Evolutionary conservation across 2,113 vertebrate species (phyloP), one percentile per base, ranked within the genome.

Genomic region (Halcyon malimbica): DNA sequence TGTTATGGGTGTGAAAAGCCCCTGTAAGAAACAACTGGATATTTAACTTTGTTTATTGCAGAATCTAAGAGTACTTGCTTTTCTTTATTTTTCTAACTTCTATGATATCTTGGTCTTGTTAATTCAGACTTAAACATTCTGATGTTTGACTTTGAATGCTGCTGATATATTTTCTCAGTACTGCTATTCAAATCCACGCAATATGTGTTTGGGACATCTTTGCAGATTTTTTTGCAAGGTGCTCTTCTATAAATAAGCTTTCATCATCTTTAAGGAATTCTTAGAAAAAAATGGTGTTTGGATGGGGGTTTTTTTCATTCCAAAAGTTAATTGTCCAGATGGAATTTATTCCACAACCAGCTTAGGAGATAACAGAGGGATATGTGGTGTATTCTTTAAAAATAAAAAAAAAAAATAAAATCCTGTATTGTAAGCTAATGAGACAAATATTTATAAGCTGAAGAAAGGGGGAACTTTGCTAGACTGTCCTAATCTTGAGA

Each of bases 121-220:
- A 48, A 44, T 77, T 83, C 4, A 13, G 18, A 46, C 53, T 73
- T 28, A 76, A 56, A n/a, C 5, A 13, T 73, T 77, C 20, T 83
- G 28, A 19, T 57, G 8, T 46, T 82, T 67, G 37, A 16, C 8
- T 89, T 63, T 23, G 11, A 50, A 14, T 73, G 23, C 23, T 60
- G 23, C 21, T 44, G 5, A 6, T 73, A 4, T 0, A 0, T 37
- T 31, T 82, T 71, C 42, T 79, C 21, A 33, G n/a, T 78, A 18
- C 53, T 69, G 16, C 1, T 68, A 46, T 71, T 85, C 57, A 63
- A 12, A 67, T 71, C 21, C 8, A 6, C 2, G 1, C 71, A 46
- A 12, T 50, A 28, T 65, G 4, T 68, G 11, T 81, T 70, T 53
- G 16, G 7, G 28, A 67, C 1, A 5, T 57, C 16, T 69, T 79